Percentiles rank a stretch among this genome's conserved stretches.
These are phyloP conservation scores for Sebastes baramenuke DNA, from an alignment of 2,797 vertebrate species.

Conservation along the genomic window DNA sequence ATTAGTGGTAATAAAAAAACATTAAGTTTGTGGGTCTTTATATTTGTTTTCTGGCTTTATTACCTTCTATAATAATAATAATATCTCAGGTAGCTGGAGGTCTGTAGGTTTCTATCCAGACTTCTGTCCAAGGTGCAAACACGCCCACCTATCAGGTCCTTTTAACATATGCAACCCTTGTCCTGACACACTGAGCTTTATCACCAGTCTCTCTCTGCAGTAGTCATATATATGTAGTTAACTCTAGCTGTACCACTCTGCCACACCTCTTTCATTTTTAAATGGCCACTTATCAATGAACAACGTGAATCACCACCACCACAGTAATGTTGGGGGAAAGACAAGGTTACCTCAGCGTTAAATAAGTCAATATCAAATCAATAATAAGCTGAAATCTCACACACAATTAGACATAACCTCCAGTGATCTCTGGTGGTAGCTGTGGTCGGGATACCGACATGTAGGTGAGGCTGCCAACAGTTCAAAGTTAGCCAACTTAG, in stretches of 20 bases:
- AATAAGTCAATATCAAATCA: no score
- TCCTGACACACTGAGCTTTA: neutral
- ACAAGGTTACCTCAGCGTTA: neutral
- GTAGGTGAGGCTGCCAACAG: constrained; percentile 15
- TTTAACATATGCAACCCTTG: neutral
- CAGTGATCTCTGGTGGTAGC: neutral
- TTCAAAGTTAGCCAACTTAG: constrained; percentile 57
- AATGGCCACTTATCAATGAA: neutral
- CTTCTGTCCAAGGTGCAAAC: constrained; percentile 18
- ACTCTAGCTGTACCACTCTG: neutral
- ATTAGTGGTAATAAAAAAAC: neutral
- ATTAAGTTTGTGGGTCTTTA: neutral
- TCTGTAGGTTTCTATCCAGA: neutral
- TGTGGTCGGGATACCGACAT: neutral
- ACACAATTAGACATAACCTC: neutral
- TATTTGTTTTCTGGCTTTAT: neutral
- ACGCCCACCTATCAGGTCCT: constrained; percentile 11
- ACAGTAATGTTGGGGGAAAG: neutral
- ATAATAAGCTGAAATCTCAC: neutral
- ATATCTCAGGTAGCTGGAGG: neutral
- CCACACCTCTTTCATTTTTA: constrained; percentile 13
- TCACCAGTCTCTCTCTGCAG: no score
- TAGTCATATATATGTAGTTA: no score
- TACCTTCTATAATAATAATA: neutral
- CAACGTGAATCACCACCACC: neutral